These are phyloP conservation scores for Chaenodraco wilsoni DNA, from an alignment of 2,797 vertebrate genomes.

Conservation along the genomic window DNA sequence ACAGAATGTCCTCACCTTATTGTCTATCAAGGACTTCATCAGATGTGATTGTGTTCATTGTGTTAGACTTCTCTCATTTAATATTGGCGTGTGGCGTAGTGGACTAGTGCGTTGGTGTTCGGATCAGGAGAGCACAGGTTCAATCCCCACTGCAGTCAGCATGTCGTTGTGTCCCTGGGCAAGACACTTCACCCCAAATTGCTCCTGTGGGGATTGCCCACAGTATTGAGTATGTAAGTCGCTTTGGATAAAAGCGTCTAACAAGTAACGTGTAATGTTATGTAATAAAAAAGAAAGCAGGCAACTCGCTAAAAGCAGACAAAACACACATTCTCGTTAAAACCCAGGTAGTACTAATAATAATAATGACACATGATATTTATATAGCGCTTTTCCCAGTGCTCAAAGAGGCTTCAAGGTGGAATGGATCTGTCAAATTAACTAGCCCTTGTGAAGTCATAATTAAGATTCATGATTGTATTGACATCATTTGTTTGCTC, in stretches of 20 bases:
- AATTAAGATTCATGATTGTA: neutral
- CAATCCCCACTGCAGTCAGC: no score
- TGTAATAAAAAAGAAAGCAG: conserved; percentile 15
- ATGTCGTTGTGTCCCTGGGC: no score
- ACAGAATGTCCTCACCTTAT: conserved; percentile 1
- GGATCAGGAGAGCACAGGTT: no score
- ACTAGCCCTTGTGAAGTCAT: neutral
- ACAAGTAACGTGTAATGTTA: no score
- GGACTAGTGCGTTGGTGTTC: no score
- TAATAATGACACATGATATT: no score
- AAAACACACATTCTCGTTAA: neutral
- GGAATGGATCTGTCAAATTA: conserved; percentile 4
- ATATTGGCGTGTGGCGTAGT: neutral
- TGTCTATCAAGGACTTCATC: conserved; percentile 18
- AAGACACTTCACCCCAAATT: no score
- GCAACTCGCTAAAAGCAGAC: neutral
- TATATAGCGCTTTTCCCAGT: no score
- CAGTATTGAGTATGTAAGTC: no score
- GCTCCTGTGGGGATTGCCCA: no score
- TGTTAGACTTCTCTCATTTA: neutral
- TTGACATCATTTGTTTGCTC: conserved; percentile 2
- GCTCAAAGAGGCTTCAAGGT: no score
- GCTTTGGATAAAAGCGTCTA: no score
- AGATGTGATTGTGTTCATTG: conserved; percentile 1
- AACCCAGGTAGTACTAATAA: neutral